Percentiles rank a stretch among this genome's conserved stretches.
phyloP scores from a whole-genome alignment of 2,113 vertebrate species.

The Phrynosoma platyrhinos region DNA sequence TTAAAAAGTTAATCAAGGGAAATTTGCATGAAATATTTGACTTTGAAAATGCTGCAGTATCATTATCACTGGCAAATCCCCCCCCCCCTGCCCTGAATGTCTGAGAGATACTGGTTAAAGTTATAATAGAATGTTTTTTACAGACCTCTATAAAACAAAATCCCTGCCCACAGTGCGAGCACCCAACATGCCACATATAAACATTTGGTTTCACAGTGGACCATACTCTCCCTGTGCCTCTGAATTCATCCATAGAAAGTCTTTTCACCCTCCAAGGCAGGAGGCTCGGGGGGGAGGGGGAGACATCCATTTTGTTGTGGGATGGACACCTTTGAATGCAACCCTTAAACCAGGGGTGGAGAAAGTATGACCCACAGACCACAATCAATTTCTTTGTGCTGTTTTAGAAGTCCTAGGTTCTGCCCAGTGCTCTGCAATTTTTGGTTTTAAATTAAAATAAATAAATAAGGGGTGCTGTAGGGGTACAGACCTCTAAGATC shows the following conservation, averaged over 20 bases:
- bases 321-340: background rate
- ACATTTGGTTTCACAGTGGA: too few species aligned
- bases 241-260: background rate
- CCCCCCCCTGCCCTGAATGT: background rate
- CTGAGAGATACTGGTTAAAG: conserved; percentile 7
- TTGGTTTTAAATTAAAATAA: too few species aligned
- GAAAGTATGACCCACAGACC: too few species aligned
- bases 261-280: background rate
- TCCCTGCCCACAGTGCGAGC: background rate
- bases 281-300: background rate
- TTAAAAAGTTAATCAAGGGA: conserved; percentile 26
- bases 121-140: conserved; percentile 3
- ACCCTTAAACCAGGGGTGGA: background rate
- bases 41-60: conserved; percentile 9
- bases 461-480: too few species aligned
- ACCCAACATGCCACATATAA: background rate
- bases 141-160: background rate
- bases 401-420: too few species aligned
- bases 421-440: too few species aligned
- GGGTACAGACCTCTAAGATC: too few species aligned
- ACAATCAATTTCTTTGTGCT: too few species aligned
- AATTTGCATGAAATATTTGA: conserved; percentile 11
- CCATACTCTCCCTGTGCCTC: background rate
- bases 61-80: conserved; percentile 15
- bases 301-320: background rate